phyloP scores from a whole-genome alignment of 2,797 vertebrate genomes.

The Spinus pinus region DNA sequence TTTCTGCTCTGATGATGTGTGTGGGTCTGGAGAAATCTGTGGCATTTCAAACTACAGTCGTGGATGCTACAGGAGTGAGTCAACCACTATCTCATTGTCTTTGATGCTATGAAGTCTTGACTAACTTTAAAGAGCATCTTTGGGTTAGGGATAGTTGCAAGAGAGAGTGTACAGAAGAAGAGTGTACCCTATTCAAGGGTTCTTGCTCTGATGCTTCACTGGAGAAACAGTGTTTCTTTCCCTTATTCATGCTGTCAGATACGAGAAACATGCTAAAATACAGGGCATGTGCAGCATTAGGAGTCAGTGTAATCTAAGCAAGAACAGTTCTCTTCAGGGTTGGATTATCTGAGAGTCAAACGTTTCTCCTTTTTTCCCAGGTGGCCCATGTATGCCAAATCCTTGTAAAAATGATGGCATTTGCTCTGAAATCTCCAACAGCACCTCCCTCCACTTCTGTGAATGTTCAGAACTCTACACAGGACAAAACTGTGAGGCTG shows the following conservation, averaged over 20 bases:
- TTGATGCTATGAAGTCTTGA: neutral
- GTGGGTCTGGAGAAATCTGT: constrained; percentile 40
- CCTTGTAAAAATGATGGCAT: constrained; percentile 67
- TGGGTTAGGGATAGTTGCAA: neutral
- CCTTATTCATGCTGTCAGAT: neutral
- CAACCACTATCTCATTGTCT: neutral
- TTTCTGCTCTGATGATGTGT: neutral
- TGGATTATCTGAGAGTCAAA: neutral
- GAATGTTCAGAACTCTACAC: constrained; percentile 48
- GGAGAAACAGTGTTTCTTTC: neutral
- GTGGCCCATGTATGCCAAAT: constrained; percentile 60
- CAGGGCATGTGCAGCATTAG: neutral
- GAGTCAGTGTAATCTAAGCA: neutral
- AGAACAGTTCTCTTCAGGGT: neutral
- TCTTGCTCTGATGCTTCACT: neutral
- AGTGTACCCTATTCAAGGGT: neutral
- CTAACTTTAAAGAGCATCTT: neutral
- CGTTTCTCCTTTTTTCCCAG: neutral
- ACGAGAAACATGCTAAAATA: neutral
- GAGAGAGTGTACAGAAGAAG: neutral
- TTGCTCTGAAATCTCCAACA: constrained; percentile 22
- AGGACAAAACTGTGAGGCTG: constrained; percentile 18
- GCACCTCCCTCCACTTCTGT: neutral
- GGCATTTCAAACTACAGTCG: constrained; percentile 36
- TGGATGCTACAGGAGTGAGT: constrained; percentile 72